Base-by-base conservation (phyloP, 2,888 invertebrate genomes). In the Blastobasis lacticolella region DNA sequence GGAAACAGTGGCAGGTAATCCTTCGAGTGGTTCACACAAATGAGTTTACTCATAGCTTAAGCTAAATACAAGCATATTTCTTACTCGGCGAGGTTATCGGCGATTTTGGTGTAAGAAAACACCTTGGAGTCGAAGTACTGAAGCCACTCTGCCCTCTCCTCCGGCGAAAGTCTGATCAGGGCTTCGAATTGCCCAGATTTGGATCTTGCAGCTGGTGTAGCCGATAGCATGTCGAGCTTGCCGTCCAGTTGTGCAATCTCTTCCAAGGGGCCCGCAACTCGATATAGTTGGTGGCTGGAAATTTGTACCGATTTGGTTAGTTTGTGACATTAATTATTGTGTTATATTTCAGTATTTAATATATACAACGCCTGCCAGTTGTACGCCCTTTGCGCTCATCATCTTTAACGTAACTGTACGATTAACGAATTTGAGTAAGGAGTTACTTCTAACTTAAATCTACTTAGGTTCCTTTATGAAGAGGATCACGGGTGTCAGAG, bases 41-140 rank as follows among this genome's bases (percentile, higher is more conserved):
- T 23, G 23, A 23, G 23, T 23, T 23, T 23, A 23, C 23, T 23
- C 2, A 3, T 23, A 23, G 23, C 23, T 23, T 2, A 23, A 36
- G 9, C 6, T 4, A 42, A n/a, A n/a, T 7, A 42, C 5, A 8
- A 9, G 9, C 9, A 7, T 42, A n/a, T 10, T 45, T 65, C 81
- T 73, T 64, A 86, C 86, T 72, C 68, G 5, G 84, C 84, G 10
- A 86, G 72, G 56, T 86, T 84, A 40, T 82, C 75, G 37, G 73
- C 75, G 5, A 85, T 64, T 54, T 74, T 73, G 5, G 63, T 75
- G 56, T 78, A 78, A 5, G 62, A 42, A 67, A 85, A 75, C 46
- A 62, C 60, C 36, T 69, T 74, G 4, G 58, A 54, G 4, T 76
- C 64, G 62, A 85, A 85, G 58, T 80, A 71, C 48, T 65, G 59